Conservation (phyloP, 2,113 vertebrate species). For the Pungitius pungitius region DNA sequence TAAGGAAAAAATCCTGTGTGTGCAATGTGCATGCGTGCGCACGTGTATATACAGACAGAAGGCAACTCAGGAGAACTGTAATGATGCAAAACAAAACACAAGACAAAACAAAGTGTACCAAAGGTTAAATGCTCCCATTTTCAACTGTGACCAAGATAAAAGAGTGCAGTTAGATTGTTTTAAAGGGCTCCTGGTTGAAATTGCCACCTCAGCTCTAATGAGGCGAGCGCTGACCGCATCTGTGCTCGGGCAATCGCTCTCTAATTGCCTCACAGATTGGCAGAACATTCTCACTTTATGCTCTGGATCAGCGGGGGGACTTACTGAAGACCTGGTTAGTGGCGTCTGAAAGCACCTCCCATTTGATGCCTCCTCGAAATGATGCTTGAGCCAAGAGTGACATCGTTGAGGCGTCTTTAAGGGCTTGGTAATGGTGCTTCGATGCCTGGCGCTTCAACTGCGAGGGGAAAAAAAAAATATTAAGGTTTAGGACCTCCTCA, state of each 20-base stretch:
- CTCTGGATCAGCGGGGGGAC: constrained; percentile 6
- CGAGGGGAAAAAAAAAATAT: background rate
- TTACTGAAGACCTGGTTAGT: background rate
- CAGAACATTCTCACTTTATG: constrained; percentile 21
- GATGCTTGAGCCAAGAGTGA: background rate
- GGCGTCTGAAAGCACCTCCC: constrained; percentile 11
- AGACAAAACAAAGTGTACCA: constrained; percentile 1
- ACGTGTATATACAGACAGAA: background rate
- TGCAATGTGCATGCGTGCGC: background rate
- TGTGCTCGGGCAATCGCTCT: constrained; percentile 13
- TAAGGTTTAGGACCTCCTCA: background rate
- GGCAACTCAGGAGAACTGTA: background rate
- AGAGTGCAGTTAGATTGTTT: background rate
- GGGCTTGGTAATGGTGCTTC: background rate
- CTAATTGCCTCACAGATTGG: constrained; percentile 39
- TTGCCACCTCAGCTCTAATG: background rate
- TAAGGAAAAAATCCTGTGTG: background rate
- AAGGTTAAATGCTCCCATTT: constrained; percentile 2
- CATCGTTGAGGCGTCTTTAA: background rate
- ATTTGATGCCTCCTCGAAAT: background rate
- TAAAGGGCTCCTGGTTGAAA: background rate
- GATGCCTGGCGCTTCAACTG: background rate
- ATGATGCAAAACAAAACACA: constrained; percentile 14
- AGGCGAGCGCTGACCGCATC: constrained; percentile 14
- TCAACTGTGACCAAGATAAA: constrained; percentile 9